Evolutionary conservation across 2,888 invertebrate species (phyloP), one percentile per base, ranked within the genome.

Genomic region (Dendrolimus houi): DNA sequence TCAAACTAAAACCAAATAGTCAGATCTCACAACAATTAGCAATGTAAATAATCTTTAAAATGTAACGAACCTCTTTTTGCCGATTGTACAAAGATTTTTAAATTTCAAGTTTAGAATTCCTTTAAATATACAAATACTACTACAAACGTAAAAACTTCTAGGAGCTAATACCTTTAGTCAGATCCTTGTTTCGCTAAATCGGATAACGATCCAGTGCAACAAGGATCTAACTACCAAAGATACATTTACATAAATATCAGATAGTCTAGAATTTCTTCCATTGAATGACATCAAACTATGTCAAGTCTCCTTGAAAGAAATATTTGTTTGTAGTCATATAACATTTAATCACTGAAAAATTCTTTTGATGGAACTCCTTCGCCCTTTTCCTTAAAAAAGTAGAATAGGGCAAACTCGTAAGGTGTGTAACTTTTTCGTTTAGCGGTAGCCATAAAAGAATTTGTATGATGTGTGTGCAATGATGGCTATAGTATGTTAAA

Each of bases 201-300:
- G 1, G 59, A 61, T 14, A 58, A 17, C 0, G 17, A 17, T 17
- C 17, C 17, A 17, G 17, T 17, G 17, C 17, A 17, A 17, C 17
- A 17, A 17, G 17, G 17, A 17, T 17, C 17, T 17, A 2, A 17
- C 17, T 17, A 17, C 3, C 17, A 17, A 17, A 17, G 17, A 17
- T 17, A 17, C 17, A 3, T 17, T 17, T 17, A 17, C 17, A 17
- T 1, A 17, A 17, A 17, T 17, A 17, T 17, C 17, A 17, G 3
- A 17, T 17, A 17, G 17, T 17, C 58, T 54, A 52, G 86, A 57
- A 54, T 73, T 81, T 8, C 85, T 72, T 12, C 87, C 88, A 54
- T 88, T 86, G 59, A 89, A 87, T 0, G 76, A 80, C 87, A 57
- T 87, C 75, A 54, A 87, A 89, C 55, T 74, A 75, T 0, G 77